Conservation (phyloP, 2,888 invertebrate genomes). For the Cremastinae sp. region DNA sequence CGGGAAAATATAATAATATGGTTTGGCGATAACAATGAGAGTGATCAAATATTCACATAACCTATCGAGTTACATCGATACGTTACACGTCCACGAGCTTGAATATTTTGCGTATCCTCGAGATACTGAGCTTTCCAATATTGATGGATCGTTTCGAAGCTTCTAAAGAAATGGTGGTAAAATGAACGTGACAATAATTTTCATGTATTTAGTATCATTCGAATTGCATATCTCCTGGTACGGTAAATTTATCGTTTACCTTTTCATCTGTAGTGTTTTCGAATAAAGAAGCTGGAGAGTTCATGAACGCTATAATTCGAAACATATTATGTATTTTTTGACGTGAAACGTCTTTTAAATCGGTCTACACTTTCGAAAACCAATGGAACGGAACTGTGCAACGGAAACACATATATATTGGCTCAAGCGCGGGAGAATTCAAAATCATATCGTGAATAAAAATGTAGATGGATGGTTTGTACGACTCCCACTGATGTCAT, state of each 20-base stretch:
- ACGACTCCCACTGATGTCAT: no score
- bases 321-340: no score
- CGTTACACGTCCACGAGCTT: not conserved
- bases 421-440: no score
- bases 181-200: not conserved
- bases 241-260: slow-evolving; percentile 1
- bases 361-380: no score
- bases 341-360: no score
- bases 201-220: not conserved
- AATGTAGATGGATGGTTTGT: no score
- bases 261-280: not conserved
- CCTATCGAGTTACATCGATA: not conserved
- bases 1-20: slow-evolving; percentile 6
- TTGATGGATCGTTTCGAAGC: slow-evolving; percentile 1
- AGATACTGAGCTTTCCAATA: slow-evolving; percentile 7
- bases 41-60: slow-evolving; percentile 53
- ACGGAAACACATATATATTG: no score
- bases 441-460: no score
- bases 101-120: not conserved
- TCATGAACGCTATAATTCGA: no score
- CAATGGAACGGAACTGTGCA: no score
- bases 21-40: slow-evolving; percentile 16
- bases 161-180: not conserved
- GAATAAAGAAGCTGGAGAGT: not conserved
- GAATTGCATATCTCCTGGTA: not conserved